Evolutionary conservation across 2,113 vertebrate genomes (phyloP).

Genomic region (Phocoena phocoena): DNA sequence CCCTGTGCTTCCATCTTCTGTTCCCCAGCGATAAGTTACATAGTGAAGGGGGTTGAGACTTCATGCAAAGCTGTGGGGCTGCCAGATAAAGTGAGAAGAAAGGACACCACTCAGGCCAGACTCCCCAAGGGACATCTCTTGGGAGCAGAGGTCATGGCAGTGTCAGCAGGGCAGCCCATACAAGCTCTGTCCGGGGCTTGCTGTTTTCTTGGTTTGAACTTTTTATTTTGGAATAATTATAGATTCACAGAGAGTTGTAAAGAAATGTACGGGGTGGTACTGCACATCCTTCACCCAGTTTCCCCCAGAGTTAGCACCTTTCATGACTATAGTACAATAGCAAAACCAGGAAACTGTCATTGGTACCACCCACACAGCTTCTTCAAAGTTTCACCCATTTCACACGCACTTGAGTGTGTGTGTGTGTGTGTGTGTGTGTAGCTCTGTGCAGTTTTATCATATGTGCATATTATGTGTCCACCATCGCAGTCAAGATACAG

Average conservation of each 20-base stretch:
- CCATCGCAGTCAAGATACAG: background rate
- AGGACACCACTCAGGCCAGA: background rate
- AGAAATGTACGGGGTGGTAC: background rate
- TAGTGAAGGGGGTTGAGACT: background rate
- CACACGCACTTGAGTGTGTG: background rate
- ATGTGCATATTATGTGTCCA: background rate
- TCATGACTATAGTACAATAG: background rate
- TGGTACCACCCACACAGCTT: background rate
- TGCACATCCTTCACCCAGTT: background rate
- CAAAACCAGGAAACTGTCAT: background rate
- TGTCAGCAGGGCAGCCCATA: background rate
- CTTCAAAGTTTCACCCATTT: background rate
- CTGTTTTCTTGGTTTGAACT: background rate
- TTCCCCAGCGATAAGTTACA: background rate
- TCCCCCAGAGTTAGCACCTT: background rate
- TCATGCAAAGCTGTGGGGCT: background rate
- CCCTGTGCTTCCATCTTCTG: background rate
- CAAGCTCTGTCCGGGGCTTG: background rate
- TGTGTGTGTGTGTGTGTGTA: background rate
- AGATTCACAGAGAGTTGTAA: background rate
- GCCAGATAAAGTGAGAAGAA: background rate
- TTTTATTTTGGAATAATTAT: background rate
- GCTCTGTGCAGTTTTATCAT: background rate
- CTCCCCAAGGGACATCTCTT: background rate
- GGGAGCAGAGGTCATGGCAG: background rate